Conservation (phyloP, 2,113 vertebrate genomes). For the Macquaria ambigua region DNA sequence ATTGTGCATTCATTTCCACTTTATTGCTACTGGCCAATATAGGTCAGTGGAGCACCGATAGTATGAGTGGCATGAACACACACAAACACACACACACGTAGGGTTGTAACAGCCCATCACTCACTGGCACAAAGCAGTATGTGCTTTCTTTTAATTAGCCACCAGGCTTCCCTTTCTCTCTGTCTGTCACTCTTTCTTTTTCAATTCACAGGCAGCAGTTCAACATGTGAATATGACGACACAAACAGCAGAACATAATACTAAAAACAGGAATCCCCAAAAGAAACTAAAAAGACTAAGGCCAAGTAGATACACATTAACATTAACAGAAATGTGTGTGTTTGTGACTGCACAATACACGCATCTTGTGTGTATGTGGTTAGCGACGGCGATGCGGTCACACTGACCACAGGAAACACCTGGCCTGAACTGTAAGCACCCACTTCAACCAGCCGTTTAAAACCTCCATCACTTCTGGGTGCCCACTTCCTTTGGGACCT, state of each 20-base stretch:
- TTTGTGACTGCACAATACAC: neutral
- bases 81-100: neutral
- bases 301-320: neutral
- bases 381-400: accelerated
- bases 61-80: conserved; percentile 5
- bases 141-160: conserved; percentile 30
- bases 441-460: conserved; percentile 12
- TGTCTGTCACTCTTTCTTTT: conserved; percentile 32
- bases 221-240: neutral
- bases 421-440: conserved; percentile 16
- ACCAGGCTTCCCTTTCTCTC: conserved; percentile 24
- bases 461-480: conserved; percentile 13
- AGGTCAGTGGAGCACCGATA: conserved; percentile 69
- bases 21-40: conserved; percentile 46
- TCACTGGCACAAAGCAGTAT: conserved; percentile 32
- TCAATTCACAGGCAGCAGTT: neutral
- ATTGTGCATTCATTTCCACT: conserved; percentile 33
- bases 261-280: neutral
- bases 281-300: neutral
- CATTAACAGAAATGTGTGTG: neutral
- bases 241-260: neutral
- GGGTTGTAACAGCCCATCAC: neutral
- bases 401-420: conserved; percentile 45
- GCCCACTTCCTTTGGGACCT: conserved; percentile 50
- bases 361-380: neutral